A percentile compares a stretch with the other conserved stretches of the same genome.
Evolutionary conservation across 2,888 invertebrate species (phyloP).

Genomic region (Cheilosia soror): DNA sequence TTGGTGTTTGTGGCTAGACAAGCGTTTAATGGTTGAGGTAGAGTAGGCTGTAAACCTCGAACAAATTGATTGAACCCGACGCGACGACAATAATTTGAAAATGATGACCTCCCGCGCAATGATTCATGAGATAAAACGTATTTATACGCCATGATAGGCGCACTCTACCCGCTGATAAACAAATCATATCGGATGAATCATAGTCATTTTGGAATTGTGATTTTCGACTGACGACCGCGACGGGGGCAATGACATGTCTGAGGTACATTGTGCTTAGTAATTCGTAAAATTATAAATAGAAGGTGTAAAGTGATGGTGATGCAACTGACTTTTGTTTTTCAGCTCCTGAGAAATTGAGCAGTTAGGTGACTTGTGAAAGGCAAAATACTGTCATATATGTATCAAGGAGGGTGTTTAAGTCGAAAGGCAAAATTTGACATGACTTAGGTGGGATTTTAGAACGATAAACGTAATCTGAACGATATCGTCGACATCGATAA

Average conservation of each 20-base stretch:
- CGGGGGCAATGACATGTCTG: conserved; percentile 22
- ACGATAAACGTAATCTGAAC: no score
- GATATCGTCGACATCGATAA: no score
- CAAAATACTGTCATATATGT: no score
- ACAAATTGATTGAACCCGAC: conserved; percentile 5
- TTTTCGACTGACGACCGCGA: neutral
- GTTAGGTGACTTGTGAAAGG: neutral
- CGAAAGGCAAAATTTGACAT: no score
- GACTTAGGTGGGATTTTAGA: no score
- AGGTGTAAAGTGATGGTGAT: conserved; percentile 13
- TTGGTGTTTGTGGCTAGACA: conserved; percentile 32
- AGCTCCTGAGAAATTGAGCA: neutral
- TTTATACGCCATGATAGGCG: neutral
- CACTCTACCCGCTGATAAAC: conserved; percentile 10
- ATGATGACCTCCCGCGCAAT: neutral
- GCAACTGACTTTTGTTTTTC: conserved; percentile 9
- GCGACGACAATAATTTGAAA: neutral
- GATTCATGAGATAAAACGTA: conserved; percentile 20
- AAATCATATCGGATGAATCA: conserved; percentile 16
- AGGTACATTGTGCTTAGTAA: conserved; percentile 26
- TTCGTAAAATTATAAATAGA: neutral
- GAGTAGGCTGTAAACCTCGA: conserved; percentile 36
- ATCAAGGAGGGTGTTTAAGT: no score
- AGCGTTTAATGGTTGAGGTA: conserved; percentile 18
- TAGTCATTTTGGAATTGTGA: neutral